Conservation (phyloP, 2,113 vertebrate species). For the Pterophyllum scalare region DNA sequence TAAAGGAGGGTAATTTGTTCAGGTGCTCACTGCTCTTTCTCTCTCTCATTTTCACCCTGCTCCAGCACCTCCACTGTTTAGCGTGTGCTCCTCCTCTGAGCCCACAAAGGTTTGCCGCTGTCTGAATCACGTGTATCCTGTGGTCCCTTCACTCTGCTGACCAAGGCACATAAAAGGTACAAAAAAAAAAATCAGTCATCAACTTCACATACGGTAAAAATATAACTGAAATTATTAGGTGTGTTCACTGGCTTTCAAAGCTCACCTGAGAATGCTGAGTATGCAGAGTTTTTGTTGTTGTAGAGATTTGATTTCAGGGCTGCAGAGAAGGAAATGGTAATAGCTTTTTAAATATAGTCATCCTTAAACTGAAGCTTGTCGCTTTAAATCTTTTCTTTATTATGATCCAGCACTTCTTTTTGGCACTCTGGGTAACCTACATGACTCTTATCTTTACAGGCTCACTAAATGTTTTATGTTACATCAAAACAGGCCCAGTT, state of each 20-base stretch:
- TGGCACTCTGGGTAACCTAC: neutral
- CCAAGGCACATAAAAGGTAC: conserved; percentile 16
- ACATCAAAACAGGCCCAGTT: neutral
- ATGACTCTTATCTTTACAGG: conserved; percentile 54
- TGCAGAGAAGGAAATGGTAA: conserved; percentile 4
- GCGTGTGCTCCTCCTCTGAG: conserved; percentile 22
- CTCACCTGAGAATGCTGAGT: conserved; percentile 70
- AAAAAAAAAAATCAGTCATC: neutral
- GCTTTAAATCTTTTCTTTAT: conserved; percentile 15
- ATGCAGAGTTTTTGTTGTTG: conserved; percentile 24
- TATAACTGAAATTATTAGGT: neutral
- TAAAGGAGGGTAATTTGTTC: conserved; percentile 71
- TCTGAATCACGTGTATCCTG: neutral
- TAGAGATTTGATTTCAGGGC: conserved; percentile 24
- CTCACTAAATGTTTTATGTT: conserved; percentile 32
- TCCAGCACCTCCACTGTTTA: conserved; percentile 32
- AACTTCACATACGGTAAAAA: neutral
- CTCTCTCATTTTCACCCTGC: conserved; percentile 14
- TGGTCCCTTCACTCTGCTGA: neutral
- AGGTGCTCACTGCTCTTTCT: conserved; percentile 59
- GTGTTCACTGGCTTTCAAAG: neutral
- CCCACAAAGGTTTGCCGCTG: neutral
- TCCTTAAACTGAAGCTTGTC: neutral
- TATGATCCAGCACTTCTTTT: neutral
- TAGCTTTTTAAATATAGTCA: neutral